Conservation (phyloP, 2,888 invertebrate genomes). For the Prosapia bicincta region DNA sequence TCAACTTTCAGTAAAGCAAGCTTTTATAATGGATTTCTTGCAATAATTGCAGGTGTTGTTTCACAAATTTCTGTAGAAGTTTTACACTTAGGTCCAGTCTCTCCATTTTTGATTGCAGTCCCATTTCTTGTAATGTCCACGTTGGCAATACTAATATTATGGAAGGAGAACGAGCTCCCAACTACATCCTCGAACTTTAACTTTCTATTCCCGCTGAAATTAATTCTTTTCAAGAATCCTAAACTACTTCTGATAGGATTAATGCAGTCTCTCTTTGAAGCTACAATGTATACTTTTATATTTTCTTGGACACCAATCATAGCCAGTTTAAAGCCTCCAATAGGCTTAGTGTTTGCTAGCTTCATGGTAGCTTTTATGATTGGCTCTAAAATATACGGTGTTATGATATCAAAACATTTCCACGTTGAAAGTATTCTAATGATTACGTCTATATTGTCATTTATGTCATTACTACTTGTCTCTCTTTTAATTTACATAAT, state of each 20-base stretch:
- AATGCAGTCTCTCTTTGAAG: conserved; percentile 45
- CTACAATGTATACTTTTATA: conserved; percentile 57
- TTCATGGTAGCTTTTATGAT: conserved; percentile 58
- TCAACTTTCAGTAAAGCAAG: conserved; percentile 54
- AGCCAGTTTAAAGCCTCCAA: conserved; percentile 48
- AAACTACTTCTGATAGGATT: conserved; percentile 41
- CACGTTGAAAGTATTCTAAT: conserved; percentile 33
- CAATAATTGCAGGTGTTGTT: conserved; percentile 54
- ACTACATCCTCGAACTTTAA: conserved; percentile 21
- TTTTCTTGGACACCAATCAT: conserved; percentile 59
- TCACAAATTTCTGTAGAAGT: conserved; percentile 52
- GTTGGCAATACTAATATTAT: conserved; percentile 49
- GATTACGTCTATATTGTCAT: conserved; percentile 29
- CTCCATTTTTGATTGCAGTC: conserved; percentile 58
- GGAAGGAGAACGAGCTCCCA: conserved; percentile 51
- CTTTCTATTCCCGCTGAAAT: conserved; percentile 33
- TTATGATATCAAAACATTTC: conserved; percentile 42
- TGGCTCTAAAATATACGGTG: conserved; percentile 52
- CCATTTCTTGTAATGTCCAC: conserved; percentile 53
- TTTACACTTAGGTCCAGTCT: conserved; percentile 51
- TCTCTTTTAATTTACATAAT: conserved; percentile 2
- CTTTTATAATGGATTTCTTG: conserved; percentile 55
- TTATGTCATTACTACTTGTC: conserved; percentile 8
- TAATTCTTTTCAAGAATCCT: conserved; percentile 38
- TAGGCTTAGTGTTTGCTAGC: conserved; percentile 55